These are phyloP conservation scores for Drosophila kambysellisi DNA, from an alignment of 2,888 invertebrate species.

Conservation along the genomic window DNA sequence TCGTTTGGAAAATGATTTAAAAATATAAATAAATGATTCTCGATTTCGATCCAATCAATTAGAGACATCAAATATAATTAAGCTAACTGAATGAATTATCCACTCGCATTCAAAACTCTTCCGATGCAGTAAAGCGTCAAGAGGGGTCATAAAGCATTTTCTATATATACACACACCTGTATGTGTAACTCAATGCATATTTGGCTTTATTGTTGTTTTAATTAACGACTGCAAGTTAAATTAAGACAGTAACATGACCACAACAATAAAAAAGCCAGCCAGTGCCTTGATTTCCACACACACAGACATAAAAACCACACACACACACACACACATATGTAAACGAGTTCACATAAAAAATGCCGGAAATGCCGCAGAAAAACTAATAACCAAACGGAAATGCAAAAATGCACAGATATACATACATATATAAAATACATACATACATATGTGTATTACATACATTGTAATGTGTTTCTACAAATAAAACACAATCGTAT, in stretches of 20 bases:
- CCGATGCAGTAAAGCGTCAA: slow-evolving; percentile 20
- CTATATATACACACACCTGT: slow-evolving; percentile 10
- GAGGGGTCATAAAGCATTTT: slow-evolving; percentile 24
- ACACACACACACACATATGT: slow-evolving; percentile 11
- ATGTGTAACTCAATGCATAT: slow-evolving; percentile 19
- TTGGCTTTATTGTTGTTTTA: slow-evolving; percentile 60
- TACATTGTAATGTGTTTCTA: slow-evolving; percentile 14
- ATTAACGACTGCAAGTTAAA: slow-evolving; percentile 74
- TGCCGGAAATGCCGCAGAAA: slow-evolving; percentile 71
- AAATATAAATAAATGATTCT: neutral
- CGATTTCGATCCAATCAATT: neutral
- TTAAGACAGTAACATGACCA: slow-evolving; percentile 75
- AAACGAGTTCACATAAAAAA: slow-evolving; percentile 53
- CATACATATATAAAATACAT: slow-evolving; percentile 3
- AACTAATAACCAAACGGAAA: slow-evolving; percentile 81
- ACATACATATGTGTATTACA: slow-evolving; percentile 20
- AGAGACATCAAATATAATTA: neutral
- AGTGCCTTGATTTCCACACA: slow-evolving; percentile 40
- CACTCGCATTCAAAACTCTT: slow-evolving; percentile 1
- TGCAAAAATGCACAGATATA: slow-evolving; percentile 60
- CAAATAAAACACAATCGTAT: neutral
- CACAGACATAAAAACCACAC: slow-evolving; percentile 31
- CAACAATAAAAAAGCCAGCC: slow-evolving; percentile 35
- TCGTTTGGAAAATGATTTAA: neutral
- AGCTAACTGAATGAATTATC: neutral